A percentile compares a stretch with the other conserved stretches of the same genome.
Conservation (phyloP, 2,888 invertebrate genomes). For the Deilephila elpenor region DNA sequence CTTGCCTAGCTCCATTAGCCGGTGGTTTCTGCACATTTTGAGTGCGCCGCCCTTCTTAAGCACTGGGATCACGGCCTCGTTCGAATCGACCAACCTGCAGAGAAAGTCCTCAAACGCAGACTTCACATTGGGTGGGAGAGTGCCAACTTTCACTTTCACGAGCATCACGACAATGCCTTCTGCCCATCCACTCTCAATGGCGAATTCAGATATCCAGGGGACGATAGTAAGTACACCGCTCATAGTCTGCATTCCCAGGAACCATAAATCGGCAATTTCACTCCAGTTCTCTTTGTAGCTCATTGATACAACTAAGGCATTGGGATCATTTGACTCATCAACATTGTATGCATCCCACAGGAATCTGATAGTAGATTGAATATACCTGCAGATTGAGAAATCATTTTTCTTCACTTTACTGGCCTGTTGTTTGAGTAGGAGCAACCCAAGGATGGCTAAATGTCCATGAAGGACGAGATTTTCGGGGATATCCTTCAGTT, state of each 20-base stretch:
- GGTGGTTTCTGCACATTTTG: slow-evolving; percentile 93
- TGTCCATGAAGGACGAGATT: slow-evolving; percentile 94
- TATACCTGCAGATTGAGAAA: slow-evolving; percentile 94
- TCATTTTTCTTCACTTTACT: slow-evolving; percentile 94
- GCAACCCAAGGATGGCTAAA: slow-evolving; percentile 91
- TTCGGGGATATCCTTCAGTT: slow-evolving; percentile 92
- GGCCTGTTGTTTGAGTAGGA: slow-evolving; percentile 92
- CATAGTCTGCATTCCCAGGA: slow-evolving; percentile 97
- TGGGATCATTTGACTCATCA: slow-evolving; percentile 94
- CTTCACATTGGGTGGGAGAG: slow-evolving; percentile 92
- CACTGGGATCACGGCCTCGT: slow-evolving; percentile 89
- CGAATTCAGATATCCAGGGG: slow-evolving; percentile 96
- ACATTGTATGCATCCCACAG: slow-evolving; percentile 96
- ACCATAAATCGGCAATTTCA: slow-evolving; percentile 96
- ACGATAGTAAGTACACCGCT: slow-evolving; percentile 91
- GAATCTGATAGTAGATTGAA: slow-evolving; percentile 94
- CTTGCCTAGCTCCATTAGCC: slow-evolving; percentile 95
- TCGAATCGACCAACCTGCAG: slow-evolving; percentile 92
- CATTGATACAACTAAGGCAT: slow-evolving; percentile 92
- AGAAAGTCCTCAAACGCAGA: slow-evolving; percentile 96
- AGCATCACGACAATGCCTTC: slow-evolving; percentile 93
- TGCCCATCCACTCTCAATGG: slow-evolving; percentile 97
- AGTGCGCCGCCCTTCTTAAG: slow-evolving; percentile 93
- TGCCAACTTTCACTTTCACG: slow-evolving; percentile 92
- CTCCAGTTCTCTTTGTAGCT: slow-evolving; percentile 95